phyloP scores from a whole-genome alignment of 1,140 invertebrate genomes.

The Leptopilina boulardi region DNA sequence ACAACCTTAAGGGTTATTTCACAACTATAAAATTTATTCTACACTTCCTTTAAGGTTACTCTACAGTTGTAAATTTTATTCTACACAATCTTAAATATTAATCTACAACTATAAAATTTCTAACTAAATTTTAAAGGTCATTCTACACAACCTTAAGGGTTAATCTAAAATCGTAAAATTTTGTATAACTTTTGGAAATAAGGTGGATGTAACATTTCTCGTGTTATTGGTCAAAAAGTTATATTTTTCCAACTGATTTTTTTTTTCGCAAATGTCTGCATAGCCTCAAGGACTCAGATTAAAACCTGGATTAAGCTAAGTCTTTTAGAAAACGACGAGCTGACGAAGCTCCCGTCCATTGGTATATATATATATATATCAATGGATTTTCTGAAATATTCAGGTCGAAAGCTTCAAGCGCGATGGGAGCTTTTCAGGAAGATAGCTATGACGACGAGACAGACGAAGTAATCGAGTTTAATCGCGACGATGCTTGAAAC shows the following conservation, averaged over 20 bases:
- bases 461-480: constrained; percentile 1
- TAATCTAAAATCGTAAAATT: no score
- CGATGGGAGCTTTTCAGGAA: constrained; percentile 14
- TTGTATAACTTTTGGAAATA: no score
- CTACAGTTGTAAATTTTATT: no score
- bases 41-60: no score
- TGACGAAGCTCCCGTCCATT: background rate
- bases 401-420: background rate
- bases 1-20: no score
- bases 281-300: background rate
- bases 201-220: no score
- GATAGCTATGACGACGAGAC: background rate
- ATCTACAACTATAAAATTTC: no score
- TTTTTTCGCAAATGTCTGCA: background rate
- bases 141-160: no score
- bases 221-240: no score
- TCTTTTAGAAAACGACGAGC: constrained; percentile 4
- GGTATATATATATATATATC: background rate
- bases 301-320: background rate
- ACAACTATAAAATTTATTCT: no score
- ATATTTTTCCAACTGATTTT: background rate
- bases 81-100: no score
- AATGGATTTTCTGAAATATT: constrained; percentile 1
- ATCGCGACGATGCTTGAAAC: constrained; percentile 8
- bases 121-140: no score